phyloP scores from a whole-genome alignment of 2,797 vertebrate species.

The Caiman crocodilus region DNA sequence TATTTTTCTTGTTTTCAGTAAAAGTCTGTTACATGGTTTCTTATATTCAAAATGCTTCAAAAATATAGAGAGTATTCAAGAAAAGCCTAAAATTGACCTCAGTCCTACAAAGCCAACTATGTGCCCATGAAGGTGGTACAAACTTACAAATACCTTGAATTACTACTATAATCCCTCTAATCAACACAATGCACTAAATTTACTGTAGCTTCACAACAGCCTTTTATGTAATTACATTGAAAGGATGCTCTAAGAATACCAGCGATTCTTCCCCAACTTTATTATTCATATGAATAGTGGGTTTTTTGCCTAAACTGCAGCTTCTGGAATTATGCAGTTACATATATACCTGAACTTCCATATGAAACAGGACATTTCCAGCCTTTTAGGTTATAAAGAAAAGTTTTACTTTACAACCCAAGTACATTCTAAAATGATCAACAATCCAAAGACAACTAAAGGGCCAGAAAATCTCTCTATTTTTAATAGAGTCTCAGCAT shows the following conservation, averaged over 20 bases:
- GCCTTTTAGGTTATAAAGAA: background rate
- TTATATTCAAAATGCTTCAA: rapidly evolving
- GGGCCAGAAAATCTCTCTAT: background rate
- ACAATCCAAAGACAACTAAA: background rate
- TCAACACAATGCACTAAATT: background rate
- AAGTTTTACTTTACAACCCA: background rate
- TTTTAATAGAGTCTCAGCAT: background rate
- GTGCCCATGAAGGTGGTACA: background rate
- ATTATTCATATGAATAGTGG: background rate
- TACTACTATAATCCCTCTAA: background rate
- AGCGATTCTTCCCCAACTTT: background rate
- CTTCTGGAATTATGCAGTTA: background rate
- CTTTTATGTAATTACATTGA: background rate
- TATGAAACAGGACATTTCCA: background rate
- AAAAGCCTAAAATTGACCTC: background rate
- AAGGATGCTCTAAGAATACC: background rate
- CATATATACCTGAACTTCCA: background rate
- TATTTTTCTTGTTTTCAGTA: background rate
- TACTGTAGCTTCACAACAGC: background rate
- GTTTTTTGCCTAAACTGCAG: background rate
- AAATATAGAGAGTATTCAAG: background rate
- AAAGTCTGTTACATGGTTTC: conserved; percentile 15
- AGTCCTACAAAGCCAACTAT: background rate
- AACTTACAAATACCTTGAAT: background rate
- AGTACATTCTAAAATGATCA: background rate